A percentile compares a stretch with the other conserved stretches of the same genome.
Conservation (phyloP, 2,797 vertebrate species). For the Trichosurus vulpecula region DNA sequence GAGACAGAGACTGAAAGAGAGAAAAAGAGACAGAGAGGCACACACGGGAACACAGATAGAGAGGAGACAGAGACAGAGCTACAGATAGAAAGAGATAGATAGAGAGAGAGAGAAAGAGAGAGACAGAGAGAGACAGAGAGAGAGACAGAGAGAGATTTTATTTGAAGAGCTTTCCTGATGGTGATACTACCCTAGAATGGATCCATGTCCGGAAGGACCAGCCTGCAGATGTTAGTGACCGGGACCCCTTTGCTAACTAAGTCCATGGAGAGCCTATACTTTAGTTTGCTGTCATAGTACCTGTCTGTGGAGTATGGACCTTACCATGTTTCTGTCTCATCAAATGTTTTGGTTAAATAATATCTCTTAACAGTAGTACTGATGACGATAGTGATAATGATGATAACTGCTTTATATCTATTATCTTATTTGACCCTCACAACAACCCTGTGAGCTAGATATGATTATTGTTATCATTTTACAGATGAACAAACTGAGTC, state of each 20-base stretch:
- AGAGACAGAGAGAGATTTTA: not conserved
- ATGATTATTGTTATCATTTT: not conserved
- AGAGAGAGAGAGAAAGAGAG: not conserved
- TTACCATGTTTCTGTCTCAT: not conserved
- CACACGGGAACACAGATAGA: too few species aligned
- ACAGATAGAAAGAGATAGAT: too few species aligned
- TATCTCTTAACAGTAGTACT: not conserved
- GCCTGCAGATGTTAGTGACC: not conserved
- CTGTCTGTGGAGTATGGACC: not conserved
- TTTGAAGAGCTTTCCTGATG: not conserved
- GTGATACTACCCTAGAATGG: not conserved
- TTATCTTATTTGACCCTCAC: not conserved
- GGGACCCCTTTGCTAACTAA: not conserved
- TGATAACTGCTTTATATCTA: not conserved
- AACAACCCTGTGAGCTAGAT: not conserved
- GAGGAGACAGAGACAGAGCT: too few species aligned
- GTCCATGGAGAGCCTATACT: not conserved
- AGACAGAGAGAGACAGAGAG: not conserved
- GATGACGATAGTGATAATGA: not conserved
- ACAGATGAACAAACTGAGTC: not conserved
- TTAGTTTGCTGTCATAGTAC: not conserved
- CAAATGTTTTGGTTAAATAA: not conserved
- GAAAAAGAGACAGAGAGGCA: too few species aligned
- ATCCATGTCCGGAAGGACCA: not conserved
- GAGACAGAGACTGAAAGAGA: too few species aligned